These are phyloP conservation scores for Alcedo quadribrachys DNA, from an alignment of 2,797 vertebrate species.

Conservation along the genomic window DNA sequence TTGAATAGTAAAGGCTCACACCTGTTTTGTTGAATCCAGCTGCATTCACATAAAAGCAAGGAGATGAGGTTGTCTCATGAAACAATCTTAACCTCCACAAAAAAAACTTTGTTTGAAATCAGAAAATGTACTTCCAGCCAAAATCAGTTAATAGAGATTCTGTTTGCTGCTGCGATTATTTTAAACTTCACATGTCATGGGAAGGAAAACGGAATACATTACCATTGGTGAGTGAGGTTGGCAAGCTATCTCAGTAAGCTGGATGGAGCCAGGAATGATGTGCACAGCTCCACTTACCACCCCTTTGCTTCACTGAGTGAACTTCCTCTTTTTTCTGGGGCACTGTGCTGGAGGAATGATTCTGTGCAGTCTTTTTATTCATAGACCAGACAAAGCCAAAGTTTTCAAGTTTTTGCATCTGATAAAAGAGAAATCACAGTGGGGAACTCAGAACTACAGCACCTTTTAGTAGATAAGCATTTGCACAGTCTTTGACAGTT, in stretches of 20 bases:
- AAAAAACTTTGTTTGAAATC: constrained; percentile 30
- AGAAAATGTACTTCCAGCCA: constrained; percentile 38
- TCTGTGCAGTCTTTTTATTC: not conserved
- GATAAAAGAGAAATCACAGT: not conserved
- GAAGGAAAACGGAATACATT: constrained; percentile 24
- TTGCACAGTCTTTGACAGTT: not conserved
- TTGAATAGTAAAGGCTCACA: not conserved
- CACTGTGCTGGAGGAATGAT: not conserved
- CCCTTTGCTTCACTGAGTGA: not conserved
- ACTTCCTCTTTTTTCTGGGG: not conserved
- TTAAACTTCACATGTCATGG: constrained; percentile 16
- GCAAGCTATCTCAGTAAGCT: not conserved
- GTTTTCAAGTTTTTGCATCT: not conserved
- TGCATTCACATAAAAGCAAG: constrained; percentile 1
- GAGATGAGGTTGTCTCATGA: not conserved
- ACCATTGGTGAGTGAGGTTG: not conserved
- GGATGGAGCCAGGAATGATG: not conserved
- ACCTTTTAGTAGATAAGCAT: not conserved
- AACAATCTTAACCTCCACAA: not conserved
- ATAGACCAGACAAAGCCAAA: not conserved
- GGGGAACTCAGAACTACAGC: not conserved
- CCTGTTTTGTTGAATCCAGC: constrained; percentile 27
- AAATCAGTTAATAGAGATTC: constrained; percentile 34
- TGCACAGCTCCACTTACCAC: not conserved
- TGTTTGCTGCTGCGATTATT: constrained; percentile 9